Conservation (phyloP, 2,888 invertebrate genomes). For the Epsilonema sp. region DNA sequence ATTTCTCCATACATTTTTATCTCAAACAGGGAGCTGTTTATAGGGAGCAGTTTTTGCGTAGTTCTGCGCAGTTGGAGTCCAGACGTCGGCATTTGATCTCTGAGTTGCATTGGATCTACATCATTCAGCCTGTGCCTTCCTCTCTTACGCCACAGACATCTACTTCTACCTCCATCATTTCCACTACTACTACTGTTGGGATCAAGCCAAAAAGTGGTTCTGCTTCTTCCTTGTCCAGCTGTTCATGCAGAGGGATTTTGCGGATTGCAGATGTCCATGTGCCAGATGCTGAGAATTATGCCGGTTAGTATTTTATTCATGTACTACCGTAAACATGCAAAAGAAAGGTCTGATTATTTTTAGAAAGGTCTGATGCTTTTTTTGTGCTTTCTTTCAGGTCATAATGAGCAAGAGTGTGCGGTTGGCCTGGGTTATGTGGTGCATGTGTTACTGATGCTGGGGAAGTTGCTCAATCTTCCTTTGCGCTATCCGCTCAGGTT, state of each 20-base stretch:
- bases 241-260: not conserved
- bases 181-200: too few species aligned
- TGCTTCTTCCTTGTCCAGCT: too few species aligned
- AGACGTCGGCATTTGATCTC: not conserved
- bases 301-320: constrained; percentile 24
- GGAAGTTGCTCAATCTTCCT: constrained; percentile 59
- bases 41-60: not conserved
- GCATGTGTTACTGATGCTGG: constrained; percentile 60
- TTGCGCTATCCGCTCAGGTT: constrained; percentile 59
- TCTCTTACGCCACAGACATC: too few species aligned
- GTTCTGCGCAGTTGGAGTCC: not conserved
- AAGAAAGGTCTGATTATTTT: not conserved
- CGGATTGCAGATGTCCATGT: constrained; percentile 41
- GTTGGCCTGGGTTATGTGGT: constrained; percentile 65
- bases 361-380: too few species aligned
- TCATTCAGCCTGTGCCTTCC: too few species aligned
- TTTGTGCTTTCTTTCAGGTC: constrained; percentile 32
- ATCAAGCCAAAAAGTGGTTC: too few species aligned
- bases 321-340: too few species aligned
- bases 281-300: constrained; percentile 47
- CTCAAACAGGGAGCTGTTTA: too few species aligned
- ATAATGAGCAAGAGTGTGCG: constrained; percentile 47
- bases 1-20: too few species aligned
- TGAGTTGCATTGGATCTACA: not conserved
- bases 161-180: too few species aligned